phyloP scores from a whole-genome alignment of 2,797 vertebrate genomes.

The Onychomys arenicola region DNA sequence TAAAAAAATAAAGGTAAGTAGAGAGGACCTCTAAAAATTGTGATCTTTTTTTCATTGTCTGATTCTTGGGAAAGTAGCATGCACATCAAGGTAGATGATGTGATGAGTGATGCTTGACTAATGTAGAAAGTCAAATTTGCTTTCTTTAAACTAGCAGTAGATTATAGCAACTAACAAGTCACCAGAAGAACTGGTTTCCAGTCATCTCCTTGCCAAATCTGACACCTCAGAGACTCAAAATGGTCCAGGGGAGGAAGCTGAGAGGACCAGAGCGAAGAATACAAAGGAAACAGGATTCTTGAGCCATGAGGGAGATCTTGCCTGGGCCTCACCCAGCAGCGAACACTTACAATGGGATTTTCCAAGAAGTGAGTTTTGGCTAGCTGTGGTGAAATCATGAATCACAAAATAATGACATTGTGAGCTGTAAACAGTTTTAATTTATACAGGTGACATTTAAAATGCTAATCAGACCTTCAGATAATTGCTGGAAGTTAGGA shows the following conservation, averaged over 20 bases:
- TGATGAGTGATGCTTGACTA: background rate
- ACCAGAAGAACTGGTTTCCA: background rate
- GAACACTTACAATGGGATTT: slow-evolving; percentile 52
- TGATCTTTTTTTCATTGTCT: background rate
- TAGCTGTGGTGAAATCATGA: slow-evolving; percentile 64
- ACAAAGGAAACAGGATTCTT: background rate
- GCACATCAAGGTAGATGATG: background rate
- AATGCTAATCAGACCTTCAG: slow-evolving; percentile 91
- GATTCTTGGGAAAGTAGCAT: background rate
- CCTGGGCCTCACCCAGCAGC: background rate
- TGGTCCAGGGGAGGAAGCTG: slow-evolving; percentile 4
- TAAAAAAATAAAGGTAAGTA: slow-evolving; percentile 32
- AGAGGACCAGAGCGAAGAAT: slow-evolving; percentile 38
- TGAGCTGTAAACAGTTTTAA: slow-evolving; percentile 87
- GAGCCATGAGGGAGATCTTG: background rate
- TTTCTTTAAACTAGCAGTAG: slow-evolving; percentile 4
- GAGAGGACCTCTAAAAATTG: slow-evolving; percentile 43
- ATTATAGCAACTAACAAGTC: background rate
- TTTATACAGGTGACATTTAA: slow-evolving; percentile 91
- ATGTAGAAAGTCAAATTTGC: background rate
- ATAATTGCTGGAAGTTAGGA: slow-evolving; percentile 87
- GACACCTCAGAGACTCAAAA: background rate
- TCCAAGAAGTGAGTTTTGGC: slow-evolving; percentile 49
- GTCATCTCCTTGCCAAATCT: background rate
- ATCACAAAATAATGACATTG: slow-evolving; percentile 78